phyloP scores from a whole-genome alignment of 2,888 invertebrate genomes.

The Lithodes maja region DNA sequence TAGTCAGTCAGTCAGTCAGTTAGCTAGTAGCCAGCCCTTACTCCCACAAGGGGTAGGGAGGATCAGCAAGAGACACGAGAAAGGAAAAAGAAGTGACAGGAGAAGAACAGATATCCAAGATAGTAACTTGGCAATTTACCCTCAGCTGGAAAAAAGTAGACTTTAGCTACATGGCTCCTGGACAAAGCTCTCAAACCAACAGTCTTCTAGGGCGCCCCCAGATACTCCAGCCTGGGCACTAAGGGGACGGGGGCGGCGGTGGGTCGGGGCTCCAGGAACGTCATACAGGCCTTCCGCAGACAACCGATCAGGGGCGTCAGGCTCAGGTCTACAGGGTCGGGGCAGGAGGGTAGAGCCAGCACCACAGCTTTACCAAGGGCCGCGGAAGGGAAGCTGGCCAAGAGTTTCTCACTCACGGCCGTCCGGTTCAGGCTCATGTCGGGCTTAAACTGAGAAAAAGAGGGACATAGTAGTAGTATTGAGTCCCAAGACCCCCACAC shows the following conservation, averaged over 20 bases:
- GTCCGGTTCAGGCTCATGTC: background rate
- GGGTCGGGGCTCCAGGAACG: background rate
- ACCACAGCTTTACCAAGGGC: background rate
- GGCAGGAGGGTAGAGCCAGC: conserved; percentile 1
- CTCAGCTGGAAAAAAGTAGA: no score
- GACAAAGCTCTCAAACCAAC: no score
- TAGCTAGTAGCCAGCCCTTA: no score
- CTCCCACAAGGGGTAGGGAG: no score
- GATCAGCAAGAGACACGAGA: no score
- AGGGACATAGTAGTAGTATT: background rate
- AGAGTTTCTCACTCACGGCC: background rate
- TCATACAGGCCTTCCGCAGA: background rate
- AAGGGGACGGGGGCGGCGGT: background rate
- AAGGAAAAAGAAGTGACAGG: no score
- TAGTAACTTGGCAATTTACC: no score
- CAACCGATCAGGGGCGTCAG: background rate
- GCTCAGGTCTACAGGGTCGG: background rate
- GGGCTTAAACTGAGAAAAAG: background rate
- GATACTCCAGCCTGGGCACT: background rate
- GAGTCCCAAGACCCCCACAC: background rate
- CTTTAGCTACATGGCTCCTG: no score
- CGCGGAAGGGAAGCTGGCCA: background rate
- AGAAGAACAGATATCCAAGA: no score
- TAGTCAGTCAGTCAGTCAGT: no score
- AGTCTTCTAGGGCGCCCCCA: background rate